phyloP scores from a whole-genome alignment of 2,797 vertebrate genomes.

The Enteromius argenteus region DNA sequence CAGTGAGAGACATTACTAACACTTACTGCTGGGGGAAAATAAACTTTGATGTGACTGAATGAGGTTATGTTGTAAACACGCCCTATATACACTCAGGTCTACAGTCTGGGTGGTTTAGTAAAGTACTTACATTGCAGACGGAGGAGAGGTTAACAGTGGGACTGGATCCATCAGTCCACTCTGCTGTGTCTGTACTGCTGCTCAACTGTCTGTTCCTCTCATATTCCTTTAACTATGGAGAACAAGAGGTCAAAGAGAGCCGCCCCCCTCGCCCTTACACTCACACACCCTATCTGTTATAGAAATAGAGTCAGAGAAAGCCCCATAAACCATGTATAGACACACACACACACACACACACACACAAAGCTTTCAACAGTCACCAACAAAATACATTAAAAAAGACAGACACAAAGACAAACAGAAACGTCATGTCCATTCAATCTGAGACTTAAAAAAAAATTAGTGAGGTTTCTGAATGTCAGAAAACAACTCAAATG shows the following conservation, averaged over 20 bases:
- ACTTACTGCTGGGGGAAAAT: constrained; percentile 20
- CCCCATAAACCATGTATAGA: constrained; percentile 53
- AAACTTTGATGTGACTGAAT: constrained; percentile 29
- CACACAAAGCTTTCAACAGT: constrained; percentile 6
- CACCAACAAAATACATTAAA: background rate
- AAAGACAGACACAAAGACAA: constrained; percentile 1
- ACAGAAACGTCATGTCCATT: constrained; percentile 5
- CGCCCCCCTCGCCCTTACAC: constrained; percentile 62
- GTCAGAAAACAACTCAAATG: background rate
- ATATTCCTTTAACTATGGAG: constrained; percentile 97
- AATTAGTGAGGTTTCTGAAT: background rate
- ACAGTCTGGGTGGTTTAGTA: constrained; percentile 47
- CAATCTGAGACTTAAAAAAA: background rate
- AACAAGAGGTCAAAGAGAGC: constrained; percentile 83
- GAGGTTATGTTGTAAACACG: constrained; percentile 28
- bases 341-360: constrained; percentile 17
- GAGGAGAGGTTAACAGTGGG: constrained; percentile 90
- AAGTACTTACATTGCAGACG: constrained; percentile 93
- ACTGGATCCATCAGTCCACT: constrained; percentile 91
- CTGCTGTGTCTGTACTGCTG: constrained; percentile 81
- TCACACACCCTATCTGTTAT: constrained; percentile 38
- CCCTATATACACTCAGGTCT: constrained; percentile 34
- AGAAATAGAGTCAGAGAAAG: constrained; percentile 37
- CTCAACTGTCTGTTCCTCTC: constrained; percentile 91
- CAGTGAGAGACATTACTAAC: constrained; percentile 25